Base-by-base conservation (phyloP, 2,888 invertebrate species). In the Latrodectus hesperus region DNA sequence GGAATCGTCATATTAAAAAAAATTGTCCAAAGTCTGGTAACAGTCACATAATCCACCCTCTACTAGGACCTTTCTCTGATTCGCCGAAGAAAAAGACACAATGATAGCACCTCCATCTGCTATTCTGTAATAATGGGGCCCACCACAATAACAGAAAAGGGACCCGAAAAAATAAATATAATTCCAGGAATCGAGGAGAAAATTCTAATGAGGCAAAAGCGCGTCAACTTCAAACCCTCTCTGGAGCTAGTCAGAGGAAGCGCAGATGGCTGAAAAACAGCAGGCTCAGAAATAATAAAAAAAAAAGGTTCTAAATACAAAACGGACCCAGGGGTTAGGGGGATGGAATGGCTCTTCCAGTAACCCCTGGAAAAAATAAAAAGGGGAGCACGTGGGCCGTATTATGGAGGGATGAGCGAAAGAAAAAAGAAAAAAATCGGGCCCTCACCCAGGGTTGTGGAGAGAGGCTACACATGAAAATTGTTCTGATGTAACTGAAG, bases 321-420 rank as follows among this genome's bases (percentile, higher is more conserved):
- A 79, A 74, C 81, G 67, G 74, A 81, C 81, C 73, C 65, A 81
- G 73, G 38, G 73, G 81, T 72, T 65, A 73, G 72, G 81, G 26
- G 73, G 38, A n/a, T 49, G 53, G 38, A 52, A 51, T 49, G 53
- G 53, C 26, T 38, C 81, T n/a, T 60, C 60, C n/a, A 60, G 14
- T 60, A 60, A 60, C 60, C 60, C 73, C 73, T 60, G 64, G 72
- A 74, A 81, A 81, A 80, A 81, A 81, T 73, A 60, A 16, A 60
- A 51, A 73, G 81, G 81, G 81, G 53, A 65, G 81, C 81, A 81
- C 81, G 81, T 81, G 81, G 81, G 77, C 52, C 53, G 77, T 77
- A 60, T 60, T 60, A 60, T n/a, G 65, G 51, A 76, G 76, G 60
- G 73, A 76, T 76, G 76, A 72, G 64, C 80, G 72, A 80, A 80